Evolutionary conservation across 2,797 vertebrate genomes (phyloP).

Genomic region (Champsocephalus gunnari): DNA sequence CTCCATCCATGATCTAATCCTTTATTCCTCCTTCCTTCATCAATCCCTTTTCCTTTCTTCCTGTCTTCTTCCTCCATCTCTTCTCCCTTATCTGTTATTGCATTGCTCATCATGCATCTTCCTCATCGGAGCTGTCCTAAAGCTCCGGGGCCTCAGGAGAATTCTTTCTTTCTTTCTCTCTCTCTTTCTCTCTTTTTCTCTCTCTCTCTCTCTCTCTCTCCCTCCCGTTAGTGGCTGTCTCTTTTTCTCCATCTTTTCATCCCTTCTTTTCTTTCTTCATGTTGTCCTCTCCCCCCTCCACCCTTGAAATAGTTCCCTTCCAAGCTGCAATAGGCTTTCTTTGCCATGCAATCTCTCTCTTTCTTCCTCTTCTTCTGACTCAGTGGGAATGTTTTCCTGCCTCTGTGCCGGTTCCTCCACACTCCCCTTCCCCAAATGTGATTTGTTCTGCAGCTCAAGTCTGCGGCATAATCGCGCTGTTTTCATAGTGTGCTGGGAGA

Average conservation of each 20-base stretch:
- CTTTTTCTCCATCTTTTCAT: slow-evolving; percentile 41
- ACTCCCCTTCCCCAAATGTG: slow-evolving; percentile 82
- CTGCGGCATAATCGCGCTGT: slow-evolving; percentile 82
- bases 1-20: slow-evolving; percentile 66
- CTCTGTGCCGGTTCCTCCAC: slow-evolving; percentile 69
- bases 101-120: slow-evolving; percentile 66
- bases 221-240: background rate
- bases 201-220: slow-evolving; percentile 5
- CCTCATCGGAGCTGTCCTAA: slow-evolving; percentile 53
- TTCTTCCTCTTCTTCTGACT: slow-evolving; percentile 65
- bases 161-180: slow-evolving; percentile 25
- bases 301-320: slow-evolving; percentile 49
- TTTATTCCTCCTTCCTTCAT: slow-evolving; percentile 48
- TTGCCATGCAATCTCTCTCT: slow-evolving; percentile 64
- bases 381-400: slow-evolving; percentile 75
- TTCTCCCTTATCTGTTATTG: slow-evolving; percentile 69
- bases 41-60: slow-evolving; percentile 32
- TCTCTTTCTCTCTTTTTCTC: slow-evolving; percentile 26
- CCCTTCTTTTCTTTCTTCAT: slow-evolving; percentile 26
- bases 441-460: slow-evolving; percentile 90
- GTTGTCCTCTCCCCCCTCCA: background rate
- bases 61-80: slow-evolving; percentile 33
- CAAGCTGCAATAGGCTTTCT: slow-evolving; percentile 66
- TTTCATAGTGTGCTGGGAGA: slow-evolving; percentile 73
- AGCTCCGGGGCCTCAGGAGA: slow-evolving; percentile 46